Evolutionary conservation across 2,888 invertebrate genomes (phyloP).

Genomic region (Drosophila testacea): DNA sequence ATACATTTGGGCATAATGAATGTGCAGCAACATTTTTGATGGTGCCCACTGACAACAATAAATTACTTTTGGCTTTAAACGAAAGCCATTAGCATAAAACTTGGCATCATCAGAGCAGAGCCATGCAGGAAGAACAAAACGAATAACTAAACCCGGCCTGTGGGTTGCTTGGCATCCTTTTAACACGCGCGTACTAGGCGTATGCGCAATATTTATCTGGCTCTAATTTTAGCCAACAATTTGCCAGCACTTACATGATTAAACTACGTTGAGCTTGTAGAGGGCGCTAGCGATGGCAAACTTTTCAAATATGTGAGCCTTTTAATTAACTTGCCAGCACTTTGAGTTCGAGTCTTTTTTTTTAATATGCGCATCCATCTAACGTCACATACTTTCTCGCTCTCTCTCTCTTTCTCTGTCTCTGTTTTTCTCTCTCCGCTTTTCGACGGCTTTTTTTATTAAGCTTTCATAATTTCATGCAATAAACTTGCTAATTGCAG

Average conservation of each 20-base stretch:
- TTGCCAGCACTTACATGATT: conserved; percentile 79
- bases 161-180: conserved; percentile 49
- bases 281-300: conserved; percentile 33
- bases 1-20: conserved; percentile 77
- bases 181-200: conserved; percentile 67
- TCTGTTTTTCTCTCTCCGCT: background rate
- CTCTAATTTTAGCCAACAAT: conserved; percentile 81
- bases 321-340: conserved; percentile 76
- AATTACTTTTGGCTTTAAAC: conserved; percentile 81
- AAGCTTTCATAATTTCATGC: conserved; percentile 80
- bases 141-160: conserved; percentile 4
- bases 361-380: conserved; percentile 47
- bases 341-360: conserved; percentile 29
- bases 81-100: conserved; percentile 82
- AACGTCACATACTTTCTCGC: background rate
- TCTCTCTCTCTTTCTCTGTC: background rate
- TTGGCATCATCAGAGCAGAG: conserved; percentile 69
- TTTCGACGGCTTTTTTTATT: conserved; percentile 46
- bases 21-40: conserved; percentile 82
- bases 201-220: conserved; percentile 81
- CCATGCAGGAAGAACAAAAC: conserved; percentile 9
- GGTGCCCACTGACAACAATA: conserved; percentile 82
- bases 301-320: conserved; percentile 77
- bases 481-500: conserved; percentile 80
- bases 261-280: conserved; percentile 65